Base-by-base conservation (phyloP, 2,113 vertebrate genomes). In the Promerops cafer region DNA sequence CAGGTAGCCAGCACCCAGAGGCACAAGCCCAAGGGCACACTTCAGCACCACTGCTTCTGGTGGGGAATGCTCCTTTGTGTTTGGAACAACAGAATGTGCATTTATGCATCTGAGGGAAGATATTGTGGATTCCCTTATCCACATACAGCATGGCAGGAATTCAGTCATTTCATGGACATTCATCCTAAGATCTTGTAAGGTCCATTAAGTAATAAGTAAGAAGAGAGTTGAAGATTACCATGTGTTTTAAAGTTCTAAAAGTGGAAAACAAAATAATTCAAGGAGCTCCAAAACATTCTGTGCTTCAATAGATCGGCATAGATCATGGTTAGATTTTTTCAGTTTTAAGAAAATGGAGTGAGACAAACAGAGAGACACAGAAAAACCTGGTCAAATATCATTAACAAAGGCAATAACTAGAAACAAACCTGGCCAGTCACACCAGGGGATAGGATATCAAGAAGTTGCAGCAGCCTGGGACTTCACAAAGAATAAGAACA, bases 21-120 rank as follows among this genome's bases (percentile, higher is more conserved):
- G 37, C 42, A 45, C 35, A 7, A 0, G 0, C 4, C 33, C 52
- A 31, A n/a, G 40, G 72, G 18, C 21, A 22, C 0, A 0, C 28
- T 35, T 44, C 31, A 49, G 49, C 5, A 33, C 18, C 59, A 22
- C 2, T 9, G 39, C 12, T 77, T 13, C 24, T 33, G 12, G 7
- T 33, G 13, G 28, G 45, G 31, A 87, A 72, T 5, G 9, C 0
- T 1, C 37, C 21, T 28, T 76, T 75, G 23, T 5, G 1, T 47
- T 76, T 45, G 24, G 23, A 79, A 26, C 13, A 80, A 33, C 2
- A 42, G 42, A 57, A 52, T 13, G 27, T 17, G 61, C 17, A 28
- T 52, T 76, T 39, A 39, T 12, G 13, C 3, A 44, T 4, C 17
- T 50, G 35, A 42, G 28, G 16, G 42, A 68, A 64, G 31, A 28